Evolutionary conservation across 2,113 vertebrate genomes (phyloP).

Genomic region (Erinaceus europaeus): DNA sequence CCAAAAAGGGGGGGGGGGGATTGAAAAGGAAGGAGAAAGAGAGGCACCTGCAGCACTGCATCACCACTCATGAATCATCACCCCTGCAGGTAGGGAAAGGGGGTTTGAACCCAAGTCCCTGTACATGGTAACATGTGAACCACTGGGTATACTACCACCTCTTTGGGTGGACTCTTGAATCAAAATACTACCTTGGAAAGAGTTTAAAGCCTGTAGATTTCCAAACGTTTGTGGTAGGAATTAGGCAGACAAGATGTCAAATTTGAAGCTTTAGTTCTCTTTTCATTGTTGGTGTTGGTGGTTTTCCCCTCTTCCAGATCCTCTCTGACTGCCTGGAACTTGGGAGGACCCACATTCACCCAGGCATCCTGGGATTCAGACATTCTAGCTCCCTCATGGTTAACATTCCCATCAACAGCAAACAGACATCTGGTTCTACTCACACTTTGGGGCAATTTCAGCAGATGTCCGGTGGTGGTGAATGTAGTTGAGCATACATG

Average conservation of each 20-base stretch:
- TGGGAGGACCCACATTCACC: not conserved
- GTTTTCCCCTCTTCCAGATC: rapidly evolving
- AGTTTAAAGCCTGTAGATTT: not conserved
- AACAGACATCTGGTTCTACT: not conserved
- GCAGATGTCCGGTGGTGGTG: too few species aligned
- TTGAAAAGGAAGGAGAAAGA: too few species aligned
- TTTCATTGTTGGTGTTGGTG: not conserved
- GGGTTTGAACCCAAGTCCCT: too few species aligned
- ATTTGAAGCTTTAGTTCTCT: not conserved
- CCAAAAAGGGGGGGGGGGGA: too few species aligned
- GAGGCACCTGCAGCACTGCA: too few species aligned
- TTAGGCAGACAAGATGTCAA: too few species aligned
- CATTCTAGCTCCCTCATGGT: not conserved
- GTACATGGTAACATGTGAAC: too few species aligned
- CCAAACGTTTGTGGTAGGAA: not conserved
- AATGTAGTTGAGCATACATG: too few species aligned
- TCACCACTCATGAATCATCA: too few species aligned
- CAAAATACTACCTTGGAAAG: not conserved
- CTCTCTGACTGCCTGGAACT: not conserved
- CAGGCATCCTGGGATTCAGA: not conserved
- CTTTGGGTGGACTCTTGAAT: not conserved
- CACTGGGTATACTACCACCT: too few species aligned
- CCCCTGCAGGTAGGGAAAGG: too few species aligned
- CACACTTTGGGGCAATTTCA: not conserved
- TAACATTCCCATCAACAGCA: rapidly evolving